Conservation (phyloP, 2,888 invertebrate species). For the Lasioglossum vierecki region DNA sequence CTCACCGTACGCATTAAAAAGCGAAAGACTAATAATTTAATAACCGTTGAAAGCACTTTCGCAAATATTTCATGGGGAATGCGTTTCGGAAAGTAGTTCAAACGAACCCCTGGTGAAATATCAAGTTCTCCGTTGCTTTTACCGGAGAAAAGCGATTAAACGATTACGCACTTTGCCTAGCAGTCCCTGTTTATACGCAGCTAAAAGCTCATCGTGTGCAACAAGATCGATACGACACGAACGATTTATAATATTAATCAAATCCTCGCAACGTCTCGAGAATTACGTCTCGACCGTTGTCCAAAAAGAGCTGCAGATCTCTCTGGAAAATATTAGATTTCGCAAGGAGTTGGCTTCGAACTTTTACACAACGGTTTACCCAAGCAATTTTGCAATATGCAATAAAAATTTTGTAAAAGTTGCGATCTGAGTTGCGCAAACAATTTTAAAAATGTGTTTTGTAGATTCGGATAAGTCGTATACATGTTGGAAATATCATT, state of each 20-base stretch:
- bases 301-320: not conserved
- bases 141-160: conserved; percentile 34
- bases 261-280: not conserved
- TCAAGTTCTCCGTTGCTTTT: conserved; percentile 13
- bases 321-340: not conserved
- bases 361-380: not conserved
- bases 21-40: conserved; percentile 13
- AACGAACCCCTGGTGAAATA: conserved; percentile 6
- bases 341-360: no score
- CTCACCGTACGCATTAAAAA: not conserved
- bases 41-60: not conserved
- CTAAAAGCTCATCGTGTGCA: conserved; percentile 8
- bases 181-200: not conserved
- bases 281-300: not conserved
- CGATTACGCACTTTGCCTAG: conserved; percentile 8
- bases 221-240: conserved; percentile 1
- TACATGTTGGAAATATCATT: no score
- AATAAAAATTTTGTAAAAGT: no score
- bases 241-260: not conserved
- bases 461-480: no score
- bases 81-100: conserved; percentile 7
- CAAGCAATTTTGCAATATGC: not conserved
- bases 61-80: conserved; percentile 12
- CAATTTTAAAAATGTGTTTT: no score
- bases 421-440: no score